phyloP scores from a whole-genome alignment of 2,888 invertebrate genomes.

The Yponomeuta evonymella region DNA sequence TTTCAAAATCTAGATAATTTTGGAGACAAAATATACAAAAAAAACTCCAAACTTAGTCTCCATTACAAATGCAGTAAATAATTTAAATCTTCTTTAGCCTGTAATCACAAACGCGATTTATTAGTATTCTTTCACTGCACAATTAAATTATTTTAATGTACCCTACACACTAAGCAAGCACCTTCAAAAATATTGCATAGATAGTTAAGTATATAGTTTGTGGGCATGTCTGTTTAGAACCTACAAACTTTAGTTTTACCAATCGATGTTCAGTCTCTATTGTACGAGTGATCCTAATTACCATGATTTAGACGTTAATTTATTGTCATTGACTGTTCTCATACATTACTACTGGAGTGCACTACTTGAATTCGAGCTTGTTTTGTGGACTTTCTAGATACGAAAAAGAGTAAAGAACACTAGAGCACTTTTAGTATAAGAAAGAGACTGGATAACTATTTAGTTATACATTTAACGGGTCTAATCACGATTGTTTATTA shows the following conservation, averaged over 20 bases:
- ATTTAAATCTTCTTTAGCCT: no score
- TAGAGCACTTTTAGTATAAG: no score
- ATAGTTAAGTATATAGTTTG: not conserved
- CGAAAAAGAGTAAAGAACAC: no score
- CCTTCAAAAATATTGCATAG: not conserved
- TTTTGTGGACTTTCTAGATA: not conserved
- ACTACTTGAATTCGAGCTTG: not conserved
- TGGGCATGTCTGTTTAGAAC: slow-evolving; percentile 3
- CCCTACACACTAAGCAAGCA: not conserved
- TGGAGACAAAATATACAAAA: no score
- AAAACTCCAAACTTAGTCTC: no score
- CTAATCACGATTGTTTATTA: no score
- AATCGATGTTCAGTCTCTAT: slow-evolving; percentile 30
- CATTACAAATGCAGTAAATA: no score
- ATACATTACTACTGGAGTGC: no score
- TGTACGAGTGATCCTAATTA: not conserved
- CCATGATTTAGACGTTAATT: not conserved
- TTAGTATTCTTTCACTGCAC: not conserved
- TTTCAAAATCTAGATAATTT: no score
- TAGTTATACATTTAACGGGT: no score
- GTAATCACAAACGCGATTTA: not conserved
- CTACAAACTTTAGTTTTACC: not conserved
- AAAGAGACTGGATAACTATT: no score
- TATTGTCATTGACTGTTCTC: not conserved
- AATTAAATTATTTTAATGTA: not conserved